Evolutionary conservation across 1,140 invertebrate species (phyloP), one percentile per base, ranked within the genome.

Genomic region (Hylyphantes graminicola): DNA sequence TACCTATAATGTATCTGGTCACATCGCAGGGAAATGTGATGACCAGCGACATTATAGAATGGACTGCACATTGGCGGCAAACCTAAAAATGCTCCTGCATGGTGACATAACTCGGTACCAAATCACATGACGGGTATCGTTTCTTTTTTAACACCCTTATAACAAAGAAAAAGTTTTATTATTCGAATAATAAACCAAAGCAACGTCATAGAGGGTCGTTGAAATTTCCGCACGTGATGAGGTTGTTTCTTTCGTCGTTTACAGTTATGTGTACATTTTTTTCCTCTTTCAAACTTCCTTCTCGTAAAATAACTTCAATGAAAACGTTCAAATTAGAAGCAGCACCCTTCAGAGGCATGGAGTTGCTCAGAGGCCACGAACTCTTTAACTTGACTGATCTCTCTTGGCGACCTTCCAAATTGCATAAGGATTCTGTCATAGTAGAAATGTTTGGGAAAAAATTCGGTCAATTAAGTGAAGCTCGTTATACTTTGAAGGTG

Each of bases 321-420:
- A 51, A 54, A 76, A 54, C 61, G 48, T 55, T 48, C 19, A 76
- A 76, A 76, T 76, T 76, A 63, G 74, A 76, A 76, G n/a, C 61
- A 63, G 54, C 74, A 76, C 74, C 48, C 72, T 17, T 64, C 17
- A 17, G 48, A 61, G 59, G 57, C 74, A n/a, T n/a, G n/a, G n/a
- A n/a, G n/a, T n/a, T n/a, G n/a, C n/a, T n/a, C n/a, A n/a, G n/a
- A 61, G 59, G 57, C 74, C 74, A 53, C 64, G 74, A 76, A 76
- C 74, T 76, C 59, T 61, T 61, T 50, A 48, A 76, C 59, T 76
- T 76, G 73, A 76, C 74, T 63, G 57, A 17, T 76, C 54, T 74
- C 17, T 61, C 57, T 67, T 76, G 74, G 74, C 74, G 21, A 10
- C 19, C 11, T 61, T 76, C 74, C 74, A 76, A 76, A 76, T 76